These are phyloP conservation scores for Pseudolaguvia tuberculata DNA, from an alignment of 2,113 vertebrate species.

Conservation along the genomic window DNA sequence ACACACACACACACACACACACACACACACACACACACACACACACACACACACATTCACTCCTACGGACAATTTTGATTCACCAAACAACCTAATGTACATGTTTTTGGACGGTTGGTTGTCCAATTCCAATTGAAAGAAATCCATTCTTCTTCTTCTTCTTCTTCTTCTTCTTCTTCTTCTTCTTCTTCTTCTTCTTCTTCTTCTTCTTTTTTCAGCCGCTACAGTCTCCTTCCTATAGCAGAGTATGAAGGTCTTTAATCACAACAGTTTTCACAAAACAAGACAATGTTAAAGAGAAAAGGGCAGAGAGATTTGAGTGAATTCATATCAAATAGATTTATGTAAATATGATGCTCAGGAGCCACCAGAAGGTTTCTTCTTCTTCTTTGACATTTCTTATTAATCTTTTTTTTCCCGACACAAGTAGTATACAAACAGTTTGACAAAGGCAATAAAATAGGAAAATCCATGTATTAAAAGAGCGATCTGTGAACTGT, in stretches of 20 bases:
- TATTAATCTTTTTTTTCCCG: background rate
- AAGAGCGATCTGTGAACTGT: background rate
- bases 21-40: too few relatives aligned
- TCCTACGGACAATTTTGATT: too few relatives aligned
- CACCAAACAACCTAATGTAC: too few relatives aligned
- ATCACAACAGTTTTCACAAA: background rate
- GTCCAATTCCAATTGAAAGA: background rate
- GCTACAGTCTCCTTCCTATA: background rate
- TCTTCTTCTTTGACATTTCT: background rate
- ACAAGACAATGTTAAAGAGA: background rate
- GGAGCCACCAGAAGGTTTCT: background rate
- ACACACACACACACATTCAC: too few relatives aligned
- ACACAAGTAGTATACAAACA: background rate
- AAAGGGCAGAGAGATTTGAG: background rate
- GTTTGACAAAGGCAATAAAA: background rate
- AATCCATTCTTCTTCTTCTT: background rate
- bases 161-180: background rate
- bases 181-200: background rate
- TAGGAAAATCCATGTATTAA: background rate
- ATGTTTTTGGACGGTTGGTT: too few relatives aligned
- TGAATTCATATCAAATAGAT: background rate
- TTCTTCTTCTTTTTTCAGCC: background rate
- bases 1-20: too few relatives aligned
- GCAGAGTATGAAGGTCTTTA: background rate
- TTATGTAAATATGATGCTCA: background rate